A percentile compares a stretch with the other conserved stretches of the same genome.
phyloP scores from a whole-genome alignment of 2,888 invertebrate species.

The Octonoba sinensis region DNA sequence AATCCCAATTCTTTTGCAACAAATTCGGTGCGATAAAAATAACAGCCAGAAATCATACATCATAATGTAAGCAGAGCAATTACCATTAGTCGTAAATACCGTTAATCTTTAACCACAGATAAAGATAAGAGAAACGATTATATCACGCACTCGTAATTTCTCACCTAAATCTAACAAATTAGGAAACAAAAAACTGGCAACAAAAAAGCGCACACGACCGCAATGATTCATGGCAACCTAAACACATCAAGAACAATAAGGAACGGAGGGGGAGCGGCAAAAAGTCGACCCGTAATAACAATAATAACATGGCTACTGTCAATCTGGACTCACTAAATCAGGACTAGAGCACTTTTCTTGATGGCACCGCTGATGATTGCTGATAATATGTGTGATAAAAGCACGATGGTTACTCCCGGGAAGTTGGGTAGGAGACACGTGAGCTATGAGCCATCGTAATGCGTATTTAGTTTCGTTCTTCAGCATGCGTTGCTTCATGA shows the following conservation, averaged over 20 bases:
- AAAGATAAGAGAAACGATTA: too few species aligned
- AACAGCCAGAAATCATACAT: too few species aligned
- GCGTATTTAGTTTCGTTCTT: constrained; percentile 16
- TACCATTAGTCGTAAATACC: too few species aligned
- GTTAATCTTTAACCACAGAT: too few species aligned
- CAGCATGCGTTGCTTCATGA: too few species aligned
- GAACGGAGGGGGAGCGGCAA: not conserved
- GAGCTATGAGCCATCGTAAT: constrained; percentile 21
- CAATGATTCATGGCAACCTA: constrained; percentile 31
- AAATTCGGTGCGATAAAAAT: too few species aligned
- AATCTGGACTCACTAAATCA: constrained; percentile 54
- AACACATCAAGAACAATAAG: constrained; percentile 27
- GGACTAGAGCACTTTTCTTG: constrained; percentile 48
- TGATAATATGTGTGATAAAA: constrained; percentile 38
- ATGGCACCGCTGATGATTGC: constrained; percentile 31
- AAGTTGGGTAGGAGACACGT: not conserved
- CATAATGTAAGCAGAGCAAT: too few species aligned
- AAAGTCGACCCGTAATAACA: constrained; percentile 38
- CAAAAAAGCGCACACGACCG: constrained; percentile 9
- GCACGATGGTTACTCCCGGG: constrained; percentile 18
- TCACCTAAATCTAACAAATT: constrained; percentile 7
- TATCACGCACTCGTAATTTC: constrained; percentile 14
- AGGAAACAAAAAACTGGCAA: not conserved
- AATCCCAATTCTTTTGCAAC: too few species aligned
- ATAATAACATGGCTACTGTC: constrained; percentile 44